These are phyloP conservation scores for Mystacornis crossleyi DNA, from an alignment of 2,113 vertebrate genomes.

Conservation along the genomic window DNA sequence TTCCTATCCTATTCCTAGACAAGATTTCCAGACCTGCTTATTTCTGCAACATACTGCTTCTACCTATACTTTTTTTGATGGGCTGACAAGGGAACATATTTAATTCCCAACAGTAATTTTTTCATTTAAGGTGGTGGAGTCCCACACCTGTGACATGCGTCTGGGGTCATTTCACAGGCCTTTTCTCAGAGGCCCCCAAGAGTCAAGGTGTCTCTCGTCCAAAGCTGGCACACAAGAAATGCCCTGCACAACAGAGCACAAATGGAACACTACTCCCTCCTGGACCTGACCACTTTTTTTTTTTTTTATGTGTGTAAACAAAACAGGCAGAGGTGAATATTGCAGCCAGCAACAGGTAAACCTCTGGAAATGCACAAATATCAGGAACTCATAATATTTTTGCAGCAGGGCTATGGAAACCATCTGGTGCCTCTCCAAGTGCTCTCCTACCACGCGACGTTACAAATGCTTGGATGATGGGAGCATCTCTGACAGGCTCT, in stretches of 20 bases:
- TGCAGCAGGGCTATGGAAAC: not conserved
- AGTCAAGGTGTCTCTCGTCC: not conserved
- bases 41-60: not conserved
- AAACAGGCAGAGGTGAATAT: not conserved
- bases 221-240: not conserved
- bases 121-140: not conserved
- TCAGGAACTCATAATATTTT: not conserved
- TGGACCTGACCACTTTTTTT: not conserved
- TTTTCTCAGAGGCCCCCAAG: not conserved
- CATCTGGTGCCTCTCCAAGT: not conserved
- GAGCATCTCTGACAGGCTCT: not conserved
- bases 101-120: not conserved
- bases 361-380: not conserved
- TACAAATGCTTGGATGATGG: not conserved
- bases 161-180: not conserved
- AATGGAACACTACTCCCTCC: not conserved
- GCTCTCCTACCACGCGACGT: not conserved
- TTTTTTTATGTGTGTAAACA: not conserved
- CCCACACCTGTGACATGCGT: accelerated
- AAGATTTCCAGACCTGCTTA: not conserved
- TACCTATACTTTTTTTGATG: not conserved
- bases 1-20: not conserved
- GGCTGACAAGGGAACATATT: not conserved
- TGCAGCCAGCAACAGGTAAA: not conserved
- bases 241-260: not conserved